These are phyloP conservation scores for Upupa epops DNA, from an alignment of 2,113 vertebrate species.

Conservation along the genomic window DNA sequence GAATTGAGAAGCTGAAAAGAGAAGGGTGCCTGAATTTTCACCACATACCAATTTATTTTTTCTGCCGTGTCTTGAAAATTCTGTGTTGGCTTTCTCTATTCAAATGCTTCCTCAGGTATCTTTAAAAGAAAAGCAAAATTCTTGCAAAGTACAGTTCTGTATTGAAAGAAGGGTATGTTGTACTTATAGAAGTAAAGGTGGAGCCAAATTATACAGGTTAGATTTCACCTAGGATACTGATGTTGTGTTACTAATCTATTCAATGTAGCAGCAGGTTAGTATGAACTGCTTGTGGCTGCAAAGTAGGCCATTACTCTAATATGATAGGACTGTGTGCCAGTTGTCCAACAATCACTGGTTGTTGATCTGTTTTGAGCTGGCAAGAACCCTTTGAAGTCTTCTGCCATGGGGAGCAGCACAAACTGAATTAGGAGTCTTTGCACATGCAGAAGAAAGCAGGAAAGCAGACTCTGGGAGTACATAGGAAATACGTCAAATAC, in stretches of 20 bases:
- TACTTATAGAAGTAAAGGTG: neutral
- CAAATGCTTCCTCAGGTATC: neutral
- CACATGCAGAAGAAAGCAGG: neutral
- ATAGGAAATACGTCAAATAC: neutral
- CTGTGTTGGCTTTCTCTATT: neutral
- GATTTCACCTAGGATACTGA: neutral
- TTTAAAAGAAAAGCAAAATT: neutral
- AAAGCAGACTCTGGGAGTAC: neutral
- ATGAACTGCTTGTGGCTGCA: neutral
- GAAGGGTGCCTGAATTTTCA: neutral
- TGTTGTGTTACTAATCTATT: neutral
- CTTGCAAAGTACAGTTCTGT: neutral
- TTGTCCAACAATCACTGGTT: neutral
- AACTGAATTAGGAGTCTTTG: neutral
- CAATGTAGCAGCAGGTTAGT: neutral
- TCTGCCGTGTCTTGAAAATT: neutral
- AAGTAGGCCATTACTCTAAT: neutral
- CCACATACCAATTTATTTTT: neutral
- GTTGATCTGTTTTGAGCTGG: neutral
- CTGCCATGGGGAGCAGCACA: neutral
- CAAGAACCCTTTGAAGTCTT: neutral
- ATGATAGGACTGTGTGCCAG: neutral
- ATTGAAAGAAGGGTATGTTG: neutral
- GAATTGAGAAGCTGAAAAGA: neutral
- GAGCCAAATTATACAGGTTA: neutral